Evolutionary conservation across 2,113 vertebrate species (phyloP).

Genomic region (Megaceryle torquata): DNA sequence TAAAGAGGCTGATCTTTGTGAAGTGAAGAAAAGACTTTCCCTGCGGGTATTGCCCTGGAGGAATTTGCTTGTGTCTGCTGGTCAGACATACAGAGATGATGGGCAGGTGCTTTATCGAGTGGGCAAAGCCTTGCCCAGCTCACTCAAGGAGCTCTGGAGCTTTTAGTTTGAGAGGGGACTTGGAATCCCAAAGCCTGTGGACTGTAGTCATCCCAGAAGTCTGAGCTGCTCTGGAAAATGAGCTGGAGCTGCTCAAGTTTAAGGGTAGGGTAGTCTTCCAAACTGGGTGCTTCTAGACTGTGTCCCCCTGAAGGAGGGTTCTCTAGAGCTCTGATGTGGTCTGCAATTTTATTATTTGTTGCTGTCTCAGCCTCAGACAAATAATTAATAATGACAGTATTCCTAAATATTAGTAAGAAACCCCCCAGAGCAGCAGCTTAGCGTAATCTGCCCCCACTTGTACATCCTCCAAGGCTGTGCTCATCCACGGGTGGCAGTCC

Average conservation of each 20-base stretch:
- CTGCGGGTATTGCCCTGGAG: not conserved
- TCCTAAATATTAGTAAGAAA: not conserved
- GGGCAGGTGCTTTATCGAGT: not conserved
- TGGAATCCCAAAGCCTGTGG: not conserved
- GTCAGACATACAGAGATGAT: not conserved
- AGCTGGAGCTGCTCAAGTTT: not conserved
- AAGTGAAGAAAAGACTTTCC: not conserved
- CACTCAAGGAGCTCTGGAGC: not conserved
- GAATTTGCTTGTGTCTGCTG: not conserved
- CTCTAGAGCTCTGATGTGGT: not conserved
- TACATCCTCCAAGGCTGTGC: not conserved
- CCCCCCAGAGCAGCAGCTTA: not conserved
- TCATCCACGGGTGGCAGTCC: not conserved
- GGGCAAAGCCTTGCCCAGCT: not conserved
- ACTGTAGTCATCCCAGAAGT: not conserved
- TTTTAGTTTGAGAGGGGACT: not conserved
- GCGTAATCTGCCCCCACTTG: not conserved
- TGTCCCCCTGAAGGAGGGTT: not conserved
- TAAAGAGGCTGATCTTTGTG: not conserved
- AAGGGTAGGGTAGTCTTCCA: not conserved
- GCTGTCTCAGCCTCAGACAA: not conserved
- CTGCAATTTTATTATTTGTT: not conserved
- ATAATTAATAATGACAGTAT: not conserved
- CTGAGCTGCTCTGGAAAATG: not conserved
- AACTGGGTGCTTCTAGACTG: not conserved